Base-by-base conservation (phyloP, 92 coral and sea anemone genomes). In the Epizoanthus rinbou region DNA sequence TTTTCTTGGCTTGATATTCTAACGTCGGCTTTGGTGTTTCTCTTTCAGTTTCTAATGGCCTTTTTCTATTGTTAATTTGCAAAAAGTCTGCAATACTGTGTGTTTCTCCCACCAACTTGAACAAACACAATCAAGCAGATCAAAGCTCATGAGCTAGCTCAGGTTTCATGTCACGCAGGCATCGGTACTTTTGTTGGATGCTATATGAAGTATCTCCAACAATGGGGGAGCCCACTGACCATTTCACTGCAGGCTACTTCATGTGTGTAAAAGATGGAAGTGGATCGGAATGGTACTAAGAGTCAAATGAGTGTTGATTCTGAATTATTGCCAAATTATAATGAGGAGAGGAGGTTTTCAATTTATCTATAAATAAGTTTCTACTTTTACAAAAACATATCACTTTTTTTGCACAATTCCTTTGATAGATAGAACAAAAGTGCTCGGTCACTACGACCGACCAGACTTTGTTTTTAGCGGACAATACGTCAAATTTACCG, bases 21-120 rank as follows among this genome's bases (percentile, higher is more conserved):
- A 69, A 9, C 39, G 63, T 52, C 16, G 86, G 78, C 59, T 82
- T 52, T 56, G 69, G 58, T 43, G 59, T 69, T 13, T 53, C 79
- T 17, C 24, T 69, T 25, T 82, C 52, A 68, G 54, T 68, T 69
- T 37, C 5, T 37, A 37, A 37, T 37, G 43, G 43, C 5, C 43
- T 37, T 37, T 37, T 37, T 37, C 43, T 37, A 37, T 37, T 37
- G 43, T 37, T 37, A 37, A 37, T 37, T 37, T 37, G 6, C 1
- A 37, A 37, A 37, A 37, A 37, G 43, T 37, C 43, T 37, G 43
- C 43, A 37, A 37, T 6, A 37, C 43, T 37, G 6, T 6, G 43
- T 37, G 43, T 37, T 37, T 37, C 43, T 37, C 43, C 43, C 6
- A 4, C 43, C 39, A 35, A 2, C 39, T 35, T 35, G 39, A 35